Conservation (phyloP, 2,888 invertebrate species). For the Drosophila gaucha region DNA sequence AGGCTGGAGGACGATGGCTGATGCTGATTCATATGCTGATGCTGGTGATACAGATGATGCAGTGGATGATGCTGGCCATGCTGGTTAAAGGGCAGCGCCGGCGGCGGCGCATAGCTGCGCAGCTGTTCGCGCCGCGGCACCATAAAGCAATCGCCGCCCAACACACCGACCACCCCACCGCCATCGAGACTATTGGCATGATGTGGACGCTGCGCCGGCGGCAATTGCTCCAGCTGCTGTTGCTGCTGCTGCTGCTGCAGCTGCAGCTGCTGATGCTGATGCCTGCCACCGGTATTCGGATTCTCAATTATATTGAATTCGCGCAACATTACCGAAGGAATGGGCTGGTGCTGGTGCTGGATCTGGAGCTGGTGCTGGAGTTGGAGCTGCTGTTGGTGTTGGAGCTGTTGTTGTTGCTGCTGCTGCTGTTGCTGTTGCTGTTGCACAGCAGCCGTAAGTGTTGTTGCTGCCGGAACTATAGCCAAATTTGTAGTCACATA, state of each 20-base stretch:
- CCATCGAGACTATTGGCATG: conserved; percentile 42
- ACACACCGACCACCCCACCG: conserved; percentile 43
- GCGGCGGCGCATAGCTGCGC: conserved; percentile 61
- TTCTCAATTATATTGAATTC: conserved; percentile 85
- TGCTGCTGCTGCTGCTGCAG: conserved; percentile 48
- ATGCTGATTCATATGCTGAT: conserved; percentile 45
- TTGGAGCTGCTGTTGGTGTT: conserved; percentile 56
- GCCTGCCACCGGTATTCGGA: conserved; percentile 83
- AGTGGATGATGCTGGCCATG: conserved; percentile 70
- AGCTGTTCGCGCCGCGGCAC: conserved; percentile 64
- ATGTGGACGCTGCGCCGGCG: conserved; percentile 40
- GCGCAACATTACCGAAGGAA: conserved; percentile 86
- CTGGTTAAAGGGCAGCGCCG: conserved; percentile 65
- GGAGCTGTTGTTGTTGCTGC: conserved; percentile 51
- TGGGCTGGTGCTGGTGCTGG: conserved; percentile 72
- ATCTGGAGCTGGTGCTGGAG: conserved; percentile 49
- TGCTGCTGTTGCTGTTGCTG: conserved; percentile 50
- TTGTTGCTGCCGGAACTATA: conserved; percentile 12
- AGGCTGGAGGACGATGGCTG: conserved; percentile 72
- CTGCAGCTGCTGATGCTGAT: conserved; percentile 56
- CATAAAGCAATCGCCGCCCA: conserved; percentile 65
- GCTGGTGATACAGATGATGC: conserved; percentile 62
- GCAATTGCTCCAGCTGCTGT: conserved; percentile 58
- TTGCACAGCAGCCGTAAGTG: conserved; percentile 19
- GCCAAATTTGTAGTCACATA: conserved; percentile 37